Evolutionary conservation across 2,113 vertebrate species (phyloP), one percentile per base, ranked within the genome.

Genomic region (Gobio gobio): DNA sequence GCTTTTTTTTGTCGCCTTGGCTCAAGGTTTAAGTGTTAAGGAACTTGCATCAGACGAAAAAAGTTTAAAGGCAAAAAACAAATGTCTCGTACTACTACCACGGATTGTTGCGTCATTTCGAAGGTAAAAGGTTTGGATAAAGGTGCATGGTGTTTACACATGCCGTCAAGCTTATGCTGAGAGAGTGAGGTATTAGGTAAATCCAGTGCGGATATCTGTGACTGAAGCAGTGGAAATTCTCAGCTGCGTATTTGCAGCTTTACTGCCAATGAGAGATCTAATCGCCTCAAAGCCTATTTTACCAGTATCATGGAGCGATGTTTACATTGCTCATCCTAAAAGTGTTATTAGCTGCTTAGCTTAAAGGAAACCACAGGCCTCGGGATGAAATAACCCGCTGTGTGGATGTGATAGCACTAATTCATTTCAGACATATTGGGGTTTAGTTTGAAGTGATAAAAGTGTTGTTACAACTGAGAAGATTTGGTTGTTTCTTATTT

Each of bases 231-330:
- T 74, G 40, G 82, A 76, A 80, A 58, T 59, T 78, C 79, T 83
- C 80, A 51, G 70, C 74, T 73, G 64, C 40, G 58, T 56, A 76
- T 49, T 70, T 75, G 78, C 82, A 75, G 86, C 88, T 86, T 87
- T 84, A 63, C 81, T 72, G 76, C 76, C 82, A 58, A 73, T 78
- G 70, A 29, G 33, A 87, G 86, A 89, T 89, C 81, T 87, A 87
- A 89, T 89, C 88, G 49, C 73, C 22, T 61, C 64, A 87, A 89
- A 89, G 86, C 83, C 86, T 89, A 85, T 89, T 89, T 89, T 86
- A 85, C 63, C 74, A 83, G 80, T 82, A 85, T 83, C 81, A 51
- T 78, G 43, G 51, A 10, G 36, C 24, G 2, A 85, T 80, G 86
- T 89, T 87, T 89, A 87, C 80, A 64, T 70, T 77, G 88, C 80